A percentile compares a stretch with the other conserved stretches of the same genome.
Conservation (phyloP, 2,888 invertebrate genomes). For the Xanthorhoe designata region DNA sequence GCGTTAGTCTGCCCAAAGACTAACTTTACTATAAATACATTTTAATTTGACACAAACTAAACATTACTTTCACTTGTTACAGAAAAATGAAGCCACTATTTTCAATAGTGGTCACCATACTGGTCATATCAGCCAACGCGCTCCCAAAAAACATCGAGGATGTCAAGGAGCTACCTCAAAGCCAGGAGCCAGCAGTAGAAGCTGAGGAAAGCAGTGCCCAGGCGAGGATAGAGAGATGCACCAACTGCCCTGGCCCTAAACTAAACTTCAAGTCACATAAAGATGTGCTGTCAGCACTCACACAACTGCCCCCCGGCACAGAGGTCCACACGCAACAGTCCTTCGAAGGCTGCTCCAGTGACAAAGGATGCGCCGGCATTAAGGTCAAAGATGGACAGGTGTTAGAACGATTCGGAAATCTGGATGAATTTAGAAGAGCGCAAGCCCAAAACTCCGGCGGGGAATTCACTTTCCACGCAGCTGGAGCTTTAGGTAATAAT, state of each 20-base stretch:
- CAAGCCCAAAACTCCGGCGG: conserved; percentile 61
- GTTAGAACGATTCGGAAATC: conserved; percentile 72
- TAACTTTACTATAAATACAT: no score
- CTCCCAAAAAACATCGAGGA: conserved; percentile 71
- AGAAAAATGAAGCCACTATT: conserved; percentile 82
- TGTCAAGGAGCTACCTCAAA: conserved; percentile 66
- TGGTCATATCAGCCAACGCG: conserved; percentile 65
- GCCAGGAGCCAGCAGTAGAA: conserved; percentile 63
- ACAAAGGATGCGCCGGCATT: conserved; percentile 78
- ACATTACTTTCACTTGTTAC: conserved; percentile 59
- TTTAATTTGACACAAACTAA: conserved; percentile 1
- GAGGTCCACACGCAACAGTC: conserved; percentile 76
- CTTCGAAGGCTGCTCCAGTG: conserved; percentile 74
- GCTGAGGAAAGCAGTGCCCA: conserved; percentile 68
- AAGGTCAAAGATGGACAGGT: conserved; percentile 79
- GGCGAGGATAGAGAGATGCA: conserved; percentile 68
- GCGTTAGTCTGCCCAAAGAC: no score
- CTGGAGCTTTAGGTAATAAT: conserved; percentile 59
- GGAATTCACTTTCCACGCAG: conserved; percentile 73
- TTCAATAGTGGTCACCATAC: conserved; percentile 71
- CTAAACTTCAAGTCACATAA: conserved; percentile 62
- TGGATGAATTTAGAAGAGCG: conserved; percentile 70
- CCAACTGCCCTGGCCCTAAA: conserved; percentile 59
- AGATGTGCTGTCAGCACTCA: conserved; percentile 64
- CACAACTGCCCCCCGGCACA: conserved; percentile 64